phyloP scores from a whole-genome alignment of 2,797 vertebrate genomes.

The Cetoscarus ocellatus region DNA sequence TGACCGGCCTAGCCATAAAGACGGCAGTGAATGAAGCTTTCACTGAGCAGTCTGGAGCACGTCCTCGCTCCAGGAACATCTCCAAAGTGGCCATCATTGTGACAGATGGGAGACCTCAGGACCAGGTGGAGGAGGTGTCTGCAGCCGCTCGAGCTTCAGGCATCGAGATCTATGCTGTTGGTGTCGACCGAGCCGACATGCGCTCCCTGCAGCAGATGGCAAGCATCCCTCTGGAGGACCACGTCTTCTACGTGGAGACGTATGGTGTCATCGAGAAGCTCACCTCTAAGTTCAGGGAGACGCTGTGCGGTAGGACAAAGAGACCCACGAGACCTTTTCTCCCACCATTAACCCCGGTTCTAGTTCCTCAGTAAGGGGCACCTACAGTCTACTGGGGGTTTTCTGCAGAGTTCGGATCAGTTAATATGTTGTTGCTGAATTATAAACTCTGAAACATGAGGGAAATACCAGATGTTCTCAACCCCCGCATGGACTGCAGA shows the following conservation, averaged over 20 bases:
- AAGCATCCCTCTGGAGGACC: constrained; percentile 92
- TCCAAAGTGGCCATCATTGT: constrained; percentile 94
- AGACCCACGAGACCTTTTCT: constrained; percentile 28
- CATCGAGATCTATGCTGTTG: constrained; percentile 89
- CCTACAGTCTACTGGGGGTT: constrained; percentile 65
- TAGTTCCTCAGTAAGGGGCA: constrained; percentile 61
- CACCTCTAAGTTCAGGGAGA: constrained; percentile 92
- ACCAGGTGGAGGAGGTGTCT: constrained; percentile 87
- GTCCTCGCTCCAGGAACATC: constrained; percentile 88
- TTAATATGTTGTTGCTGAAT: constrained; percentile 28
- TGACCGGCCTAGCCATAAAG: constrained; percentile 95
- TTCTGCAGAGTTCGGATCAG: constrained; percentile 32
- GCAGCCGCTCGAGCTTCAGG: constrained; percentile 78
- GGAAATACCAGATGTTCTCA: constrained; percentile 43
- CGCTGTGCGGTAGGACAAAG: constrained; percentile 89
- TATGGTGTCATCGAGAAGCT: constrained; percentile 96
- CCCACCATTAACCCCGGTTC: constrained; percentile 60
- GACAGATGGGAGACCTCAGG: constrained; percentile 95
- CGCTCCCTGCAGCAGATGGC: constrained; percentile 90
- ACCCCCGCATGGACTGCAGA: constrained; percentile 73
- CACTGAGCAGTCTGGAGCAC: constrained; percentile 91
- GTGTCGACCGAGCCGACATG: constrained; percentile 92
- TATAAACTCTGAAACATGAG: constrained; percentile 37
- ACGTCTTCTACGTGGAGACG: constrained; percentile 95
- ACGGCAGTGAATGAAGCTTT: constrained; percentile 95